These are phyloP conservation scores for Leptatherina wallacei DNA, from an alignment of 2,797 vertebrate species.

Conservation along the genomic window DNA sequence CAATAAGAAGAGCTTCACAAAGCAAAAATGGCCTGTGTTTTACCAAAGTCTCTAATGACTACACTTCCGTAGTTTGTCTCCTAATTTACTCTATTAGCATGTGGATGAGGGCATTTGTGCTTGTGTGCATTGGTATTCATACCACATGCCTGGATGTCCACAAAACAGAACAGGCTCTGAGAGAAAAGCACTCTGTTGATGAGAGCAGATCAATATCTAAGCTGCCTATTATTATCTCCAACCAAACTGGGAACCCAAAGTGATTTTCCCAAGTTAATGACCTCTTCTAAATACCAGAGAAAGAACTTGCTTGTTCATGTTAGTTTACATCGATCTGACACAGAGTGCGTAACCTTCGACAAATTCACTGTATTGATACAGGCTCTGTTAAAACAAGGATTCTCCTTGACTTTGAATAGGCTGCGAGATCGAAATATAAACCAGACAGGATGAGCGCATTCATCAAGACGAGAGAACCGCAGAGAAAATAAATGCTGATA, in stretches of 20 bases:
- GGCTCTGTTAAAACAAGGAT: constrained; percentile 54
- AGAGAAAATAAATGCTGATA: neutral
- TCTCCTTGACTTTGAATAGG: constrained; percentile 45
- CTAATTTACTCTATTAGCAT: constrained; percentile 51
- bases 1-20: constrained; percentile 9
- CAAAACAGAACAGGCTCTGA: constrained; percentile 41
- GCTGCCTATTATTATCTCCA: constrained; percentile 67
- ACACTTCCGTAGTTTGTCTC: constrained; percentile 26
- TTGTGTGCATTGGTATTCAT: constrained; percentile 57
- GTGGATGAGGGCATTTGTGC: constrained; percentile 39
- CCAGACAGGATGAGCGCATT: constrained; percentile 11
- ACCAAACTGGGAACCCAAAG: constrained; percentile 61
- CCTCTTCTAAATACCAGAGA: constrained; percentile 63
- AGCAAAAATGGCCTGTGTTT: constrained; percentile 18
- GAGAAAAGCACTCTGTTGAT: constrained; percentile 69
- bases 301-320: constrained; percentile 60
- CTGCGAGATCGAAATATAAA: constrained; percentile 44
- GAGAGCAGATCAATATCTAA: constrained; percentile 75
- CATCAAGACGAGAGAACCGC: constrained; percentile 34
- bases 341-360: constrained; percentile 30
- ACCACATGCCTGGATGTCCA: constrained; percentile 53
- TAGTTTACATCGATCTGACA: constrained; percentile 65
- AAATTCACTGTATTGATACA: constrained; percentile 49
- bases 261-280: constrained; percentile 71
- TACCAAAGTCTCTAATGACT: constrained; percentile 27